Conservation (phyloP, 2,113 vertebrate genomes). For the Theristicus caerulescens region DNA sequence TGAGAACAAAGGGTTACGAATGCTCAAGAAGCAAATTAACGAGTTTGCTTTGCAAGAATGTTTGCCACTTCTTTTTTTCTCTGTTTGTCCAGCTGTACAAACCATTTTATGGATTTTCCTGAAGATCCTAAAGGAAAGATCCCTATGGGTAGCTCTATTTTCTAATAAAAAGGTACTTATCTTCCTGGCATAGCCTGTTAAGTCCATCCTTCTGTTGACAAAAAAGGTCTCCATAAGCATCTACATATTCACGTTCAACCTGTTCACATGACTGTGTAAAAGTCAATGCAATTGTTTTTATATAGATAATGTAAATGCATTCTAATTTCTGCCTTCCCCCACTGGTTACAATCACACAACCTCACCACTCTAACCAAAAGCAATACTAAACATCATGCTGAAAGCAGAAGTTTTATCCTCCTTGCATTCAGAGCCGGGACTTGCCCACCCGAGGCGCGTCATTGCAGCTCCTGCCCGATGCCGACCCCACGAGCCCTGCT, state of each 20-base stretch:
- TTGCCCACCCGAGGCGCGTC: not conserved
- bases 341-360: not conserved
- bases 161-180: not conserved
- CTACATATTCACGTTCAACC: not conserved
- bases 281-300: fast-evolving
- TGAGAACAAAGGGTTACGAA: not conserved
- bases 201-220: not conserved
- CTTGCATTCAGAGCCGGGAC: not conserved
- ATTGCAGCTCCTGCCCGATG: fast-evolving
- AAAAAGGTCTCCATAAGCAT: not conserved
- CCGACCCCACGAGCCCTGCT: fast-evolving
- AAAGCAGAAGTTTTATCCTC: not conserved
- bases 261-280: not conserved
- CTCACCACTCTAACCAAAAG: not conserved
- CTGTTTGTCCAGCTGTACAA: not conserved
- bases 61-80: not conserved
- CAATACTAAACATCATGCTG: not conserved
- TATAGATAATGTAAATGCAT: not conserved
- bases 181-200: not conserved
- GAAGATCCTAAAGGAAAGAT: not conserved
- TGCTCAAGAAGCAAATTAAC: not conserved
- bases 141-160: not conserved
- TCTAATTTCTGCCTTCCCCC: not conserved
- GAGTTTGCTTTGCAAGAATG: not conserved
- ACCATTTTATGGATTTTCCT: not conserved